phyloP scores from a whole-genome alignment of 2,888 invertebrate species.

The Embidobia sp. region DNA sequence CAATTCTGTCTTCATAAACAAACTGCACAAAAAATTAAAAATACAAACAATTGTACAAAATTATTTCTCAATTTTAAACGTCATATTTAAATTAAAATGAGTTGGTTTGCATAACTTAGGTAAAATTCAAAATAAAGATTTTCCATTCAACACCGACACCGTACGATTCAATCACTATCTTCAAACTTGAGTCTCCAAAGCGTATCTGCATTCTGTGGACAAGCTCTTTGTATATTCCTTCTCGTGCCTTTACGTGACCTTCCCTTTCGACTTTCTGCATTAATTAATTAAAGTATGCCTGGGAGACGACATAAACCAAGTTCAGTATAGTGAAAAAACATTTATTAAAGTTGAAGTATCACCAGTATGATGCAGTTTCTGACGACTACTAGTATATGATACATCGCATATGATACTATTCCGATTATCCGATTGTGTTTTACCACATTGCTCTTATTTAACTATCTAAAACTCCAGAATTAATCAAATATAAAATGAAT shows the following conservation, averaged over 20 bases:
- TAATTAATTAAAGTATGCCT: slow-evolving; percentile 74
- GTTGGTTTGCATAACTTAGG: too few relatives aligned
- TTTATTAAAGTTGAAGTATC: slow-evolving; percentile 67
- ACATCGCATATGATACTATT: slow-evolving; percentile 7
- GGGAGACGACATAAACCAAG: slow-evolving; percentile 56
- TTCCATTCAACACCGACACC: not conserved
- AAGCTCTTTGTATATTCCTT: slow-evolving; percentile 39
- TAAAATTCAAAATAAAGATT: too few relatives aligned
- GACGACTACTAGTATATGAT: slow-evolving; percentile 5
- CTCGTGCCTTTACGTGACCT: slow-evolving; percentile 44
- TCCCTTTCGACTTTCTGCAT: slow-evolving; percentile 63
- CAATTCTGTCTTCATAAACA: too few relatives aligned
- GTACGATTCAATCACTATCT: slow-evolving; percentile 21
- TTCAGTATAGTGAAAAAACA: slow-evolving; percentile 65
- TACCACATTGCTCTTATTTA: too few relatives aligned
- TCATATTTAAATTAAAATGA: too few relatives aligned
- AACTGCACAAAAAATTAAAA: too few relatives aligned
- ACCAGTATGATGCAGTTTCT: slow-evolving; percentile 14
- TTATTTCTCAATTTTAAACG: too few relatives aligned
- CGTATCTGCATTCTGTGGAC: slow-evolving; percentile 38
- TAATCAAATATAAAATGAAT: too few relatives aligned
- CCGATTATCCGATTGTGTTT: not conserved
- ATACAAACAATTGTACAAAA: too few relatives aligned
- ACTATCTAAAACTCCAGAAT: too few relatives aligned
- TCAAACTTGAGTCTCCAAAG: slow-evolving; percentile 13